Conservation (phyloP, 2,113 vertebrate genomes). For the Gasterosteus aculeatus region DNA sequence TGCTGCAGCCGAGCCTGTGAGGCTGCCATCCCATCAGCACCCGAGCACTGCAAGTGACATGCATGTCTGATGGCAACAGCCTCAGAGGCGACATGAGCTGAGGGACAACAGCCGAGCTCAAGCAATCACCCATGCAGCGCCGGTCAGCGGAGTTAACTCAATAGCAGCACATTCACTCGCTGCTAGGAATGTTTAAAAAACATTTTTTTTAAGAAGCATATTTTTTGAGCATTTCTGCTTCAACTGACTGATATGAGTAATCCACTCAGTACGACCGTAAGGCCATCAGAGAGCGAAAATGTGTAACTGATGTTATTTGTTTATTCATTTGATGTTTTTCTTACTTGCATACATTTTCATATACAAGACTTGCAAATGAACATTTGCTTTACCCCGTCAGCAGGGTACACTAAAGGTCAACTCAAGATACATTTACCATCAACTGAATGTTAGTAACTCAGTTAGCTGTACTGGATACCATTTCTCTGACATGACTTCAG, state of each 20-base stretch:
- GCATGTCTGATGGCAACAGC: conserved; percentile 65
- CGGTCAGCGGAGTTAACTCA: conserved; percentile 14
- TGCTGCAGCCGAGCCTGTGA: conserved; percentile 60
- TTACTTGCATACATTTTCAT: not conserved
- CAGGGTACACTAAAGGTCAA: not conserved
- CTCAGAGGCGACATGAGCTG: conserved; percentile 26
- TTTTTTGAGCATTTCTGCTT: conserved; percentile 19
- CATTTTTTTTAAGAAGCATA: not conserved
- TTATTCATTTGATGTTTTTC: not conserved
- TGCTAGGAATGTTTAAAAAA: not conserved
- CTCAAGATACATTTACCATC: not conserved
- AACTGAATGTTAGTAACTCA: not conserved
- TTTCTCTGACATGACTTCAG: not conserved
- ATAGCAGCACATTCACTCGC: conserved; percentile 5
- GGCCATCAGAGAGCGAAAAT: not conserved
- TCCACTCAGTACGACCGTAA: not conserved
- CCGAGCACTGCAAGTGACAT: conserved; percentile 58
- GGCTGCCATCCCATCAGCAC: conserved; percentile 68
- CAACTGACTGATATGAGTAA: conserved; percentile 12
- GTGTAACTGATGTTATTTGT: not conserved
- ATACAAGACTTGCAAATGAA: not conserved
- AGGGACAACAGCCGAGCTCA: conserved; percentile 37
- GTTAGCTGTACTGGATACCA: not conserved
- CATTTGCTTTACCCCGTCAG: not conserved
- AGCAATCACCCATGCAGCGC: conserved; percentile 23